Conservation (phyloP, 2,113 vertebrate species). For the Calidris pugnax region DNA sequence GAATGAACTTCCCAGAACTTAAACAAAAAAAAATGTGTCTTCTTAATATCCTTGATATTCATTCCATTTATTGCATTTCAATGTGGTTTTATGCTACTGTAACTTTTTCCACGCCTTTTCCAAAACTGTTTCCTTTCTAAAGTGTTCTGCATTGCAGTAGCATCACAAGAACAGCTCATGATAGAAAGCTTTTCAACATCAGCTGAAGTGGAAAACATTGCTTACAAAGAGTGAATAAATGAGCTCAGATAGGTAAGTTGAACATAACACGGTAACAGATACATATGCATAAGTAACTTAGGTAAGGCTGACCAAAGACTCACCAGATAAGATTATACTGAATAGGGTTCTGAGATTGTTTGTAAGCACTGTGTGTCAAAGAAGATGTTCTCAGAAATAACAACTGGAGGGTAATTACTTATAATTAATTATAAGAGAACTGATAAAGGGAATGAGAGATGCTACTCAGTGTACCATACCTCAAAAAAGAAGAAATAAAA, state of each 20-base stretch:
- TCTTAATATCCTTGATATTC: background rate
- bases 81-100: background rate
- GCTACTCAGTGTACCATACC: background rate
- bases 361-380: background rate
- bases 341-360: background rate
- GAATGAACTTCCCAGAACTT: background rate
- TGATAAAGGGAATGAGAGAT: background rate
- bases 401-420: background rate
- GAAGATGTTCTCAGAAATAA: background rate
- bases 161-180: background rate
- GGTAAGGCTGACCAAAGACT: background rate
- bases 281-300: background rate
- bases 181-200: background rate
- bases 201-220: background rate
- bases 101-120: background rate
- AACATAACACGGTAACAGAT: background rate
- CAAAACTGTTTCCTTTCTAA: background rate
- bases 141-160: background rate
- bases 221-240: background rate
- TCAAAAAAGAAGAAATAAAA: background rate
- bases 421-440: background rate
- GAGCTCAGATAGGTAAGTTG: background rate
- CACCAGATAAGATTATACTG: background rate
- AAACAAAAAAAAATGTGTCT: background rate
- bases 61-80: background rate